Evolutionary conservation across 2,113 vertebrate species (phyloP).

Genomic region (Silurus asotus): DNA sequence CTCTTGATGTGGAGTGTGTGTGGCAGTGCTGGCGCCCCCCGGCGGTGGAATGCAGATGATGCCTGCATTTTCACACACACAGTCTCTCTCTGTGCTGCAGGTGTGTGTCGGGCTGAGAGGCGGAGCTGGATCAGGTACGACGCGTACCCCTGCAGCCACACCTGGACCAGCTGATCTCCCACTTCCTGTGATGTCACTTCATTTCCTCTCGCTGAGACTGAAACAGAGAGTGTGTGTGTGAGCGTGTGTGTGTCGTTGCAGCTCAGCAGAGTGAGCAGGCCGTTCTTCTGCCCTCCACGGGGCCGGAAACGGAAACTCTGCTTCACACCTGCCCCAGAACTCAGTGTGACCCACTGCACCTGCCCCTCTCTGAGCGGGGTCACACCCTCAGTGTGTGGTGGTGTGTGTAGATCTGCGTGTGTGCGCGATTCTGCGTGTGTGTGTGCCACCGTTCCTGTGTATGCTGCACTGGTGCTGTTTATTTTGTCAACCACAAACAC

Average conservation of each 20-base stretch:
- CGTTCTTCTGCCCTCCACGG: conserved; percentile 76
- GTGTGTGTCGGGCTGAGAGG: conserved; percentile 56
- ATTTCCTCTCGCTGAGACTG: conserved; percentile 73
- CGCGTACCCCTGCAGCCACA: conserved; percentile 80
- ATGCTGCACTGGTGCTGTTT: conserved; percentile 78
- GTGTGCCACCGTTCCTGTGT: conserved; percentile 77
- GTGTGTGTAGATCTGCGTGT: conserved; percentile 52
- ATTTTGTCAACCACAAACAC: conserved; percentile 80
- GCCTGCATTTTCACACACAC: conserved; percentile 81
- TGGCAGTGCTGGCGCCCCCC: conserved; percentile 80
- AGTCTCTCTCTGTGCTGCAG: conserved; percentile 38
- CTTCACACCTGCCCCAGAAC: conserved; percentile 35
- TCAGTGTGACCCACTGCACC: conserved; percentile 76
- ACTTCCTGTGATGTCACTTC: conserved; percentile 72
- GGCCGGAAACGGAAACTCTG: conserved; percentile 76
- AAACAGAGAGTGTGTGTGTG: conserved; percentile 59
- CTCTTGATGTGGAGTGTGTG: conserved; percentile 85
- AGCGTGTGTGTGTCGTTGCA: conserved; percentile 73
- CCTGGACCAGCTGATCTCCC: conserved; percentile 72
- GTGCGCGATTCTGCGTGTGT: conserved; percentile 74
- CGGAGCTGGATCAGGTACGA: conserved; percentile 78
- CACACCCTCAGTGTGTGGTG: conserved; percentile 47
- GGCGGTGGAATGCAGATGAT: conserved; percentile 78
- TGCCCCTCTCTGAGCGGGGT: conserved; percentile 78
- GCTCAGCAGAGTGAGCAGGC: conserved; percentile 81